phyloP scores from a whole-genome alignment of 2,888 invertebrate species.

The Dascillus cervinus region DNA sequence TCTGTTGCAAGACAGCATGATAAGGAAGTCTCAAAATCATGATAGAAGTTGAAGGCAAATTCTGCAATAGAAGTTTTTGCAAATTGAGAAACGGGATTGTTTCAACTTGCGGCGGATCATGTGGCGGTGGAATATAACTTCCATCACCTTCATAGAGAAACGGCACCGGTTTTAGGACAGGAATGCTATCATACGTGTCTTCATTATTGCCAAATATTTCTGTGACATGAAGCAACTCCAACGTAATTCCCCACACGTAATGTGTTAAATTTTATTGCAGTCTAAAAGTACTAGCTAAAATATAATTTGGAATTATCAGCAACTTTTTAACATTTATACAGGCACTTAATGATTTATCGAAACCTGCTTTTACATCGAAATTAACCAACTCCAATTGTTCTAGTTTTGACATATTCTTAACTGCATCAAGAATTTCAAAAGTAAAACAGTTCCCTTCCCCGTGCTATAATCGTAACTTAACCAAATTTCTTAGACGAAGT shows the following conservation, averaged over 20 bases:
- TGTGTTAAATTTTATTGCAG: conserved; percentile 57
- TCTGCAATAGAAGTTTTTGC: conserved; percentile 62
- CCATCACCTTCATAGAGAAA: conserved; percentile 41
- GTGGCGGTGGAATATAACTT: conserved; percentile 30
- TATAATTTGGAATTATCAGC: conserved; percentile 76
- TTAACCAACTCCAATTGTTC: conserved; percentile 73
- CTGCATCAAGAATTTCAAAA: conserved; percentile 59
- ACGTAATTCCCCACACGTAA: conserved; percentile 78
- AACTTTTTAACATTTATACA: conserved; percentile 67
- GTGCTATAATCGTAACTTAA: conserved; percentile 67
- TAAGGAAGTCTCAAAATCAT: conserved; percentile 76
- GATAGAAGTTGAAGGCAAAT: conserved; percentile 66
- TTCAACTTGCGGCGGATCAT: conserved; percentile 54
- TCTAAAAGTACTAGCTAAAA: conserved; percentile 51
- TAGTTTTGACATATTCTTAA: conserved; percentile 56
- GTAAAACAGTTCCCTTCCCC: conserved; percentile 58
- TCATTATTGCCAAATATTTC: conserved; percentile 76
- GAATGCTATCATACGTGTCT: conserved; percentile 57
- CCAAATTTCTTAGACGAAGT: conserved; percentile 53
- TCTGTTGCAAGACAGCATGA: conserved; percentile 76
- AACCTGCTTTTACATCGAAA: conserved; percentile 71
- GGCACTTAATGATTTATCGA: conserved; percentile 65
- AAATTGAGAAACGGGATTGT: conserved; percentile 69
- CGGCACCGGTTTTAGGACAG: conserved; percentile 72
- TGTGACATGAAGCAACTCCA: conserved; percentile 72